Evolutionary conservation across 1,140 invertebrate species (phyloP), one percentile per base, ranked within the genome.

Genomic region (Pteromalus puparum): DNA sequence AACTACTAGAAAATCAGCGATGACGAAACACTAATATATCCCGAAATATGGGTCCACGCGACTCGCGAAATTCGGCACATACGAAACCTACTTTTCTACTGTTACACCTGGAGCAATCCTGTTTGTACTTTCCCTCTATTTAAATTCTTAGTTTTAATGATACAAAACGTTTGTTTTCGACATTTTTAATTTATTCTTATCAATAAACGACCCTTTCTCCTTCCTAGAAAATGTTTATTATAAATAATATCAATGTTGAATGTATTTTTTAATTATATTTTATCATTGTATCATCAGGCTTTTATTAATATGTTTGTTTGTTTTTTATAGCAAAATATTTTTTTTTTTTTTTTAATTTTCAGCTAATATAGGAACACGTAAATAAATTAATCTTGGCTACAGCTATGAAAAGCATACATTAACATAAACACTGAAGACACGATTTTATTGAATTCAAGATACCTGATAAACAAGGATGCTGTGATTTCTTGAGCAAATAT

Each of bases 1-100:
- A 70, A 70, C 68, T 70, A 28, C 24, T 28, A 70, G 68, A 70
- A 70, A 70, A 70, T 70, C 68, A 70, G 28, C 53, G 18, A 61
- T 61, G 53, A n/a, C 53, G 53, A 61, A 61, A 61, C 53, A 61
- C 53, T 61, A 61, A 61, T 61, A 61, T 61, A 61, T 61, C 53
- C 53, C 53, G 53, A 61, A 61, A 61, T 61, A 61, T 61, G 18
- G 53, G 18, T 61, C 53, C 18, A 61, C 53, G 1, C 4, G 53
- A 61, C 53, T 61, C 53, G 53, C 53, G 18, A 61, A 48, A 61
- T 21, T 61, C 53, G 18, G 53, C 53, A 21, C 15, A 61, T 61
- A 61, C 18, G 18, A 61, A 61, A 61, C 21, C 21, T n/a, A 61
- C 53, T 6, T 61, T 61, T 61, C 53, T 61, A 61, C 53, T 21